These are phyloP conservation scores for Lagopus leucura DNA, from an alignment of 2,113 vertebrate species.

Conservation along the genomic window DNA sequence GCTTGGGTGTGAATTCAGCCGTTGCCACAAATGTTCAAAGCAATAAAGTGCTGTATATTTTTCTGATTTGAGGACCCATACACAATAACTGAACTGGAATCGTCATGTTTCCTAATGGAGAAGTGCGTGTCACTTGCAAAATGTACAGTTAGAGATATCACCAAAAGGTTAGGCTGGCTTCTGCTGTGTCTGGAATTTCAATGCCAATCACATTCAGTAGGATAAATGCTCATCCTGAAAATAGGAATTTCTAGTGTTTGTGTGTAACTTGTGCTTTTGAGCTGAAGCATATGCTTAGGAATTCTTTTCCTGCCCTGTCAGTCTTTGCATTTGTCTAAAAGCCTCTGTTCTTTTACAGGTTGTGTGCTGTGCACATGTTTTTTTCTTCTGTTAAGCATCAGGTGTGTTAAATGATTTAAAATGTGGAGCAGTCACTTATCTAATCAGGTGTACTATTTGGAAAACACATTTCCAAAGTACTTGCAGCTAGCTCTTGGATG, in stretches of 20 bases:
- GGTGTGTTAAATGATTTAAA: slow-evolving; percentile 59
- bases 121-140: slow-evolving; percentile 38
- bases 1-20: slow-evolving; percentile 40
- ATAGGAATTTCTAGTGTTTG: slow-evolving; percentile 18
- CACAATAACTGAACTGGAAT: background rate
- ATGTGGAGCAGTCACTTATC: slow-evolving; percentile 64
- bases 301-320: slow-evolving; percentile 48
- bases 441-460: slow-evolving; percentile 41
- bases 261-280: slow-evolving; percentile 54
- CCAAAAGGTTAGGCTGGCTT: slow-evolving; percentile 55
- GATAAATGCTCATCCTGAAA: slow-evolving; percentile 28
- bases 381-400: slow-evolving; percentile 67
- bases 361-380: slow-evolving; percentile 52
- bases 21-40: slow-evolving; percentile 59
- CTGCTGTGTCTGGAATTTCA: slow-evolving; percentile 60
- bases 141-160: slow-evolving; percentile 44
- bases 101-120: slow-evolving; percentile 7
- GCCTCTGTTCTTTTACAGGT: slow-evolving; percentile 33
- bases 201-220: slow-evolving; percentile 68
- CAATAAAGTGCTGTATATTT: slow-evolving; percentile 67
- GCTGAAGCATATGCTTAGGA: slow-evolving; percentile 38
- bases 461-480: slow-evolving; percentile 29
- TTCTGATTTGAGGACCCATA: slow-evolving; percentile 32
- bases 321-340: slow-evolving; percentile 13
- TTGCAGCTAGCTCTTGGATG: slow-evolving; percentile 47